Percentiles rank a stretch among this genome's conserved stretches.
Evolutionary conservation across 2,888 invertebrate species (phyloP).

Genomic region (Caenorhabditis doughertyi): DNA sequence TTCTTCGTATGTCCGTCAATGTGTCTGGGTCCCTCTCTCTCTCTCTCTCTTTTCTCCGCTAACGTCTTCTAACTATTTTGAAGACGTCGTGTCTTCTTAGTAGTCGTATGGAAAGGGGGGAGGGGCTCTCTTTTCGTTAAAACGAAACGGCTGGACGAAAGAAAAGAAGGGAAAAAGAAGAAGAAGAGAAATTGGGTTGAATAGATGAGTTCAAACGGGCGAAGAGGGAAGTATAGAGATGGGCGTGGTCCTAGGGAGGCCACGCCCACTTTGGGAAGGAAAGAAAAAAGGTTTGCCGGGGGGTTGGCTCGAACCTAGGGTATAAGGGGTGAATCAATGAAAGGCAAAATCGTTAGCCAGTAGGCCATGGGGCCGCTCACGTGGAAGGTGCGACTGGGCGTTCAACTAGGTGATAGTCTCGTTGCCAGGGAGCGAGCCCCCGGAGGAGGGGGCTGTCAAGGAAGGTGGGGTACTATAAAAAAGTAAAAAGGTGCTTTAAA

Average conservation of each 20-base stretch:
- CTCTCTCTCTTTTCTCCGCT: neutral
- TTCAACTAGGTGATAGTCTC: too few relatives aligned
- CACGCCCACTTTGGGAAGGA: slow-evolving; percentile 21
- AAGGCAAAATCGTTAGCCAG: too few relatives aligned
- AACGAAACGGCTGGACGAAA: too few relatives aligned
- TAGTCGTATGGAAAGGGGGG: slow-evolving; percentile 8
- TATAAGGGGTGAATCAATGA: neutral
- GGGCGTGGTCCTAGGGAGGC: slow-evolving; percentile 16
- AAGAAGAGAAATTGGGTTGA: neutral
- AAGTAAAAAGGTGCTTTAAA: too few relatives aligned
- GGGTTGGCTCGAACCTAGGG: neutral
- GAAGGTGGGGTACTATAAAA: too few relatives aligned
- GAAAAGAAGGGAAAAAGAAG: slow-evolving; percentile 1
- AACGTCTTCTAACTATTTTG: slow-evolving; percentile 34
- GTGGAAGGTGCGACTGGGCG: too few relatives aligned
- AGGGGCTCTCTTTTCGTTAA: slow-evolving; percentile 13
- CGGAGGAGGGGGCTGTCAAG: too few relatives aligned
- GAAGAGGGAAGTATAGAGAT: neutral
- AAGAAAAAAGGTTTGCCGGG: neutral
- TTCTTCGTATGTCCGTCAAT: slow-evolving; percentile 51
- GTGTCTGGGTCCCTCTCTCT: slow-evolving; percentile 17
- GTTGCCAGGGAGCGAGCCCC: too few relatives aligned
- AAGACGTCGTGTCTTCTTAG: slow-evolving; percentile 27
- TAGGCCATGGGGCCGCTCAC: too few relatives aligned
- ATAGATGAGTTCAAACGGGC: slow-evolving; percentile 11